Evolutionary conservation across 1,140 invertebrate genomes (phyloP), one percentile per base, ranked within the genome.

Genomic region (Musca domestica): DNA sequence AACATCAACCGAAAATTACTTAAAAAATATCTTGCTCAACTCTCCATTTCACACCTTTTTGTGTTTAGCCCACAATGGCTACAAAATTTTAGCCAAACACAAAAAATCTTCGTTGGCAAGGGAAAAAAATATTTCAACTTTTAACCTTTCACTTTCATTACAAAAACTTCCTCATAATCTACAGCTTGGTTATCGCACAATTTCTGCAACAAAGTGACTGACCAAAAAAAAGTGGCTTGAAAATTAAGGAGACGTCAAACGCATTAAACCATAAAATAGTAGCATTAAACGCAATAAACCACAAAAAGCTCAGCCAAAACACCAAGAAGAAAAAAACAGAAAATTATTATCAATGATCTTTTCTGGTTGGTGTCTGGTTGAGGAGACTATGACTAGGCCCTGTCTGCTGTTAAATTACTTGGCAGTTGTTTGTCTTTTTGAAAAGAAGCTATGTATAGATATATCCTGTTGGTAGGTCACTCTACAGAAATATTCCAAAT

Each of bases 271-370:
- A 61, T 61, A 41, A 34, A 61, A 61, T 61, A 34, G 27, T 61
- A 34, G 27, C 56, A 61, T 41, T 61, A 20, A 61, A 61, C 56
- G 56, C 56, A 61, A 61, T 61, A 41, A n/a, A 58, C 54, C 54
- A n/a, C 25, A 30, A 23, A n/a, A 23, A n/a, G 14, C 49, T 14
- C 3, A 27, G 27, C 27, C 3, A 17, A 52, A 61, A 34, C 27
- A 61, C 9, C 17, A 51, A 51, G 5, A 3, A 3, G 5, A 49
- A 15, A 49, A 49, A 15, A 17, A 30, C 2, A 14, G 14, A 34
- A 15, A 61, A 61, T 61, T 61, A 61, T 61, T 61, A 61, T 61
- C 56, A 61, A 34, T 61, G 56, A 61, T 61, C 56, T 19, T n/a
- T 41, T 30, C n/a, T n/a, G n/a, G 27, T 34, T 41, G 34, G 17